Evolutionary conservation across 2,888 invertebrate species (phyloP), one percentile per base, ranked within the genome.

Genomic region (Diaprepes abbreviatus): DNA sequence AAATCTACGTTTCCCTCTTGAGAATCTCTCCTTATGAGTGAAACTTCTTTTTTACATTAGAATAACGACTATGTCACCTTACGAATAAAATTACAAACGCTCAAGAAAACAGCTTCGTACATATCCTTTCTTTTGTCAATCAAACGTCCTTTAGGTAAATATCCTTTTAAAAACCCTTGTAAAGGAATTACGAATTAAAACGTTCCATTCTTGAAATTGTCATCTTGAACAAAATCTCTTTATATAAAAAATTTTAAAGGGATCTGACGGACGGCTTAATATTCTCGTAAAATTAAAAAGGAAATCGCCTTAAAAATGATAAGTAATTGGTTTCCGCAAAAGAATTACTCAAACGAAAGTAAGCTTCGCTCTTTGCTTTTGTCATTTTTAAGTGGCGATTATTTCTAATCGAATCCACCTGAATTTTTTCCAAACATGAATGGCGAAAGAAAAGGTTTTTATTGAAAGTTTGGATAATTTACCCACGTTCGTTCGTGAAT

Each of bases 321-420:
- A 64, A 69, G 69, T 69, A 69, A 69, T 69, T 69, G 69, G 69
- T 69, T 69, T 69, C 64, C 52, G 69, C 33, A 69, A 64, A 69
- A 64, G 69, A 59, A 35, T 58, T 64, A 69, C 59, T 64, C 57
- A 54, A 43, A 52, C 68, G 68, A 68, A 68, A 68, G 58, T 62
- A 68, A 50, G 31, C 63, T 19, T 36, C 54, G 45, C 43, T 38
- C 63, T 64, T 40, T 33, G 21, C 64, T 69, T 67, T 69, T 64
- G 64, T 69, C 59, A 40, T 52, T 19, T 33, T 33, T 69, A 64
- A 69, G 69, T 69, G 64, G 50, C 64, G 63, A 69, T 69, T 69
- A 69, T 57, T 69, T 63, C 64, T 64, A 60, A 67, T 62, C 68
- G 68, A 58, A 55, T 68, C 57, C 68, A 68, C 68, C 68, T 68